These are phyloP conservation scores for Bathynomus jamesi DNA, from an alignment of 1,140 invertebrate genomes.

Conservation along the genomic window DNA sequence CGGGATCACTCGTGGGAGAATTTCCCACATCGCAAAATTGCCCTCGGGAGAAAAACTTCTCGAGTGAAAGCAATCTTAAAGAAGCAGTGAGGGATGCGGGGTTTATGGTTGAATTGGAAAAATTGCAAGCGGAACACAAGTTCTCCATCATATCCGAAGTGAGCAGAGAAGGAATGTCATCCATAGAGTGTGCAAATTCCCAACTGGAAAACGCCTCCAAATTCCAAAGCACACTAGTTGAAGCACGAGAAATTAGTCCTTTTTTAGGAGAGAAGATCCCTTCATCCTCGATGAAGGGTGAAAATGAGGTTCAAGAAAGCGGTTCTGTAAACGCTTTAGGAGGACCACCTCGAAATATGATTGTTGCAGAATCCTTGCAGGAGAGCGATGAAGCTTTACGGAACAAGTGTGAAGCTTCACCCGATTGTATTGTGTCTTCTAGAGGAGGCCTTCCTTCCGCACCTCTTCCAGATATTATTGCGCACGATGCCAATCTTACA, in stretches of 20 bases:
- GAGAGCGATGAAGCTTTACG: background rate
- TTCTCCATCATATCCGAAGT: constrained; percentile 30
- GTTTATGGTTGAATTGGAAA: constrained; percentile 28
- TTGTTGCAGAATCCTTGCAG: too few species aligned
- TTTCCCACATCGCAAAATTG: constrained; percentile 2
- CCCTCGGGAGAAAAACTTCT: constrained; percentile 7
- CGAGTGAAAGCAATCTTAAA: constrained; percentile 27
- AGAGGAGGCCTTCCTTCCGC: constrained; percentile 19
- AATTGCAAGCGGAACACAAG: constrained; percentile 25
- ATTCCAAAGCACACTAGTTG: background rate
- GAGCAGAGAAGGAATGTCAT: constrained; percentile 23
- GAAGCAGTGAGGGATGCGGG: constrained; percentile 23
- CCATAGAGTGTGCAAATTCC: constrained; percentile 21
- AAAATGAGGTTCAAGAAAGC: background rate
- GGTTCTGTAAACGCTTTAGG: background rate
- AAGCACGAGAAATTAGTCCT: constrained; percentile 19
- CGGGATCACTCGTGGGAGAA: constrained; percentile 16
- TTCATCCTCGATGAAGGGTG: constrained; percentile 8
- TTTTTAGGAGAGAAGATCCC: constrained; percentile 31
- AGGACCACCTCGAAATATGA: too few species aligned
- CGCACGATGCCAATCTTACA: constrained; percentile 15
- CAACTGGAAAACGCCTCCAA: background rate
- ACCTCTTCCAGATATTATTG: constrained; percentile 25
- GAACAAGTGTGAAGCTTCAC: constrained; percentile 16
- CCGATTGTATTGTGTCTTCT: constrained; percentile 30